phyloP scores from a whole-genome alignment of 92 coral and sea anemone species.

The Muricea muricata region DNA sequence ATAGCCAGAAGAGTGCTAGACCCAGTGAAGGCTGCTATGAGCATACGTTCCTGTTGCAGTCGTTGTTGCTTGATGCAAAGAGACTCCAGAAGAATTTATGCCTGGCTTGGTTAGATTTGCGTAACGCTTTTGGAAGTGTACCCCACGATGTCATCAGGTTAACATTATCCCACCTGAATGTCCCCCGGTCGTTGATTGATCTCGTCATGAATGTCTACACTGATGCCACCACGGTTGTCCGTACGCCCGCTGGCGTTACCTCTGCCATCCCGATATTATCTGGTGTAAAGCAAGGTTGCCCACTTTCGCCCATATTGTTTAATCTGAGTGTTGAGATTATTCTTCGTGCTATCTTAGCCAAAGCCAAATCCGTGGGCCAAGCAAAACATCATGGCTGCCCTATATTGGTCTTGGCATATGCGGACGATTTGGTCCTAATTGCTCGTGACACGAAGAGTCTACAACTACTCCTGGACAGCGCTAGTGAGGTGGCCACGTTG shows the following conservation, averaged over 20 bases:
- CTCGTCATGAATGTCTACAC: background rate
- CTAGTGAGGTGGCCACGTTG: background rate
- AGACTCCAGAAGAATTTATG: background rate
- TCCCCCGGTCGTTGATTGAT: background rate
- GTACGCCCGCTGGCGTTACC: background rate
- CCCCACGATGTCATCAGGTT: background rate
- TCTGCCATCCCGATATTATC: background rate
- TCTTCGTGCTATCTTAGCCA: background rate
- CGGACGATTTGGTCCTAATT: background rate
- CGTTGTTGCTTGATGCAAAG: background rate
- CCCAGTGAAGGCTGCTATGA: slow-evolving; percentile 15
- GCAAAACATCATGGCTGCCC: background rate
- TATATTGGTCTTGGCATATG: slow-evolving; percentile 4
- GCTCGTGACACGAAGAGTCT: background rate
- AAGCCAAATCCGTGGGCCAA: slow-evolving; percentile 11
- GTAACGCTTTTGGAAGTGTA: slow-evolving; percentile 14
- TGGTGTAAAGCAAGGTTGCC: background rate
- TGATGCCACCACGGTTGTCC: background rate
- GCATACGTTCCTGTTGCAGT: background rate
- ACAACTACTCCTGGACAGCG: background rate
- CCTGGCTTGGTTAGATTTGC: slow-evolving; percentile 17
- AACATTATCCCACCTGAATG: background rate
- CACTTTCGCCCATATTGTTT: background rate
- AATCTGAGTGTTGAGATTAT: background rate
- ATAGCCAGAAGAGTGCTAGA: background rate